A percentile compares a stretch with the other conserved stretches of the same genome.
These are phyloP conservation scores for Lasioglossum vierecki DNA, from an alignment of 2,888 invertebrate genomes.

Conservation along the genomic window DNA sequence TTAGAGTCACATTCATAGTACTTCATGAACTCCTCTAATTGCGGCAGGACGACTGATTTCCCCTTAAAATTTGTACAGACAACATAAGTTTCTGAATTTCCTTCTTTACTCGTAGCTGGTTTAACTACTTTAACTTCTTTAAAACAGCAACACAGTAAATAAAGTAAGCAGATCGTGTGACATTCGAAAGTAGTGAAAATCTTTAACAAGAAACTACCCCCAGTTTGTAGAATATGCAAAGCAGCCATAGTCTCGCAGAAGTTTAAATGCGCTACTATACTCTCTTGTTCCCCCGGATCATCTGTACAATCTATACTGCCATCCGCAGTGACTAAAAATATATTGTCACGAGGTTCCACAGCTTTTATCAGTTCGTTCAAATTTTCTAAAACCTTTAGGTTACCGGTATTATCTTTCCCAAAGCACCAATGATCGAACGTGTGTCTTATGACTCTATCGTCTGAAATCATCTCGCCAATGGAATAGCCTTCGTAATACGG, in stretches of 20 bases:
- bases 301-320: conserved; percentile 96
- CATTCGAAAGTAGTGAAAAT: conserved; percentile 96
- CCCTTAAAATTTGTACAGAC: conserved; percentile 89
- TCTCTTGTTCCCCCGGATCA: conserved; percentile 95
- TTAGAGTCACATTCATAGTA: conserved; percentile 84
- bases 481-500: conserved; percentile 96
- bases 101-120: conserved; percentile 96
- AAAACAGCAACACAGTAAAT: conserved; percentile 91
- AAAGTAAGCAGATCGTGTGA: conserved; percentile 91
- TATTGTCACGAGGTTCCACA: conserved; percentile 85
- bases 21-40: conserved; percentile 84
- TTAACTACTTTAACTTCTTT: conserved; percentile 91
- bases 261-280: conserved; percentile 90
- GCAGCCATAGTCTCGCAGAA: conserved; percentile 93
- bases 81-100: conserved; percentile 97
- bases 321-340: conserved; percentile 93
- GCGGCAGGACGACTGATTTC: conserved; percentile 81
- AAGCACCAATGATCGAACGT: conserved; percentile 94
- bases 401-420: conserved; percentile 93
- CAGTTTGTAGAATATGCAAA: conserved; percentile 88
- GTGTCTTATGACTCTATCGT: conserved; percentile 93
- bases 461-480: conserved; percentile 89
- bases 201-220: conserved; percentile 93
- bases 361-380: conserved; percentile 87
- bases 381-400: conserved; percentile 90